Base-by-base conservation (phyloP, 2,113 vertebrate species). In the Polypterus bichir region DNA sequence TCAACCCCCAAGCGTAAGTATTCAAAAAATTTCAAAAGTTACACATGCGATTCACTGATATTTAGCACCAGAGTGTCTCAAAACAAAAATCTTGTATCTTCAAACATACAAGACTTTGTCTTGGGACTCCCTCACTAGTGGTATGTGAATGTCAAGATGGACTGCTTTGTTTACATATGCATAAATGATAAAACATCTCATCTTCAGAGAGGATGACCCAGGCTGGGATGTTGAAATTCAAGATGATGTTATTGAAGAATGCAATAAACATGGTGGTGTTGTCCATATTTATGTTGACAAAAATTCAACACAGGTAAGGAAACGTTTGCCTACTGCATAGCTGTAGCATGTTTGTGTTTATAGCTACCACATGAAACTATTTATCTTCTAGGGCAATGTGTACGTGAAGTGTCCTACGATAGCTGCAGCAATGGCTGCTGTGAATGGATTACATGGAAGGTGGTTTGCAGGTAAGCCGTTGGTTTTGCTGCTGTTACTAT, bases 231-330 rank as follows among this genome's bases (percentile, higher is more conserved):
- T 89, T 59, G 93, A 98, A 70, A 98, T 98, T 71, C 92, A 94
- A 68, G 92, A 94, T 72, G 94, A 98, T 76, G 94, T 98, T 49
- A 93, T 97, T 66, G 94, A 97, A 74, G 95, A 98, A 76, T 98
- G 94, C 76, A 97, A 95, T 86, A 95, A 97, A 79, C 94, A 97
- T 2, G 95, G 95, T 60, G 95, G 94, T 67, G 89, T 97, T 49
- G 91, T 97, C 65, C 93, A 97, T 77, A 92, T 98, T 78, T 98
- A 97, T 5, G 92, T 97, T 27, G 95, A 98, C 76, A 93, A 92
- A 77, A 97, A 93, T 78, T 98, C 95, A 54, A 74, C 91, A 73
- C 92, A 98, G 89, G 95, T 98, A 85, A 73, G 78, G 7, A 8
- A 48, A 47, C 46, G 64, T 51, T 57, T 59, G 45, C 5, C 59